Percentiles rank a stretch among this genome's conserved stretches.
Evolutionary conservation across 2,797 vertebrate species (phyloP).

Genomic region (Premnoplex brunnescens): DNA sequence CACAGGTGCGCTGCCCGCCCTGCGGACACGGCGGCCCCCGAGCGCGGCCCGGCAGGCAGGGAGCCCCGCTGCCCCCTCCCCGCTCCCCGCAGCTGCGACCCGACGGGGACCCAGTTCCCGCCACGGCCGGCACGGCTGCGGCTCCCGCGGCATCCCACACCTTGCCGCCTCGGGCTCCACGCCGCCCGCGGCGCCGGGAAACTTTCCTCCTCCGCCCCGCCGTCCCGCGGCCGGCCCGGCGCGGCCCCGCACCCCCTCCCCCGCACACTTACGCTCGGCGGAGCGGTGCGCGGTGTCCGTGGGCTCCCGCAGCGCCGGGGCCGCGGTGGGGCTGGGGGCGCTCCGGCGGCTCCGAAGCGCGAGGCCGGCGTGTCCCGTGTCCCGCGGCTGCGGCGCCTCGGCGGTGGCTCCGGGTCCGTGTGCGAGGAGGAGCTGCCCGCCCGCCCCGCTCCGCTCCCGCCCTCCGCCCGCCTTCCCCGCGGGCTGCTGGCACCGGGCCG

Average conservation of each 20-base stretch:
- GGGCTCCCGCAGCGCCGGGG: background rate
- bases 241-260: background rate
- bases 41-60: too few species aligned
- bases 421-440: constrained; percentile 24
- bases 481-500: constrained; percentile 75
- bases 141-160: background rate
- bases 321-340: background rate
- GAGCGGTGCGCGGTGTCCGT: background rate
- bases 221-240: background rate
- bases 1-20: too few species aligned
- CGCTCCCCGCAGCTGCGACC: background rate
- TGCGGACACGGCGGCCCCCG: background rate
- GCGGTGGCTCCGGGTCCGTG: constrained; percentile 7
- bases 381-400: background rate
- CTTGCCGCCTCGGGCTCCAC: background rate
- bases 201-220: background rate
- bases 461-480: constrained; percentile 14
- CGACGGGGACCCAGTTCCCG: background rate
- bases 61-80: background rate
- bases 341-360: background rate
- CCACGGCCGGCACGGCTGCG: background rate
- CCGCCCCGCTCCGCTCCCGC: constrained; percentile 13
- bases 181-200: background rate
- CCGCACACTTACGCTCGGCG: background rate
- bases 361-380: background rate